Percentiles rank a stretch among this genome's conserved stretches.
These are phyloP conservation scores for Drosophila siamana DNA, from an alignment of 2,888 invertebrate genomes.

Conservation along the genomic window DNA sequence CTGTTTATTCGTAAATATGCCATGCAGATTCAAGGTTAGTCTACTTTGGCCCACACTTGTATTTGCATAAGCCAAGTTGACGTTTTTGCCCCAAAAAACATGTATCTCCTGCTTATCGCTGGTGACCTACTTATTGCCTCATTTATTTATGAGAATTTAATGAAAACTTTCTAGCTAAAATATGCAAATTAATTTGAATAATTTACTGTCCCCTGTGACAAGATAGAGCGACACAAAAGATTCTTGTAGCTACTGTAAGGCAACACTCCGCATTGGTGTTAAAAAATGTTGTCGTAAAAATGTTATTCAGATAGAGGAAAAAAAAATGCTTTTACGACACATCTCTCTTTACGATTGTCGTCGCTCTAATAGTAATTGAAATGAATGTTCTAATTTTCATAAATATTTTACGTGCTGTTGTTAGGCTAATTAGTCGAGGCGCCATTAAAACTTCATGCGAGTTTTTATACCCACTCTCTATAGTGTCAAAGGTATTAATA, in stretches of 20 bases:
- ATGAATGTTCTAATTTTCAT: constrained; percentile 26
- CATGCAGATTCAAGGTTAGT: constrained; percentile 41
- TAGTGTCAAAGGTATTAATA: not conserved
- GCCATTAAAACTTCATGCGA: constrained; percentile 6
- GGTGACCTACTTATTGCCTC: constrained; percentile 59
- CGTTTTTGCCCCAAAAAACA: constrained; percentile 22
- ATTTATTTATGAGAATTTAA: constrained; percentile 63
- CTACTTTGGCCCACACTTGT: constrained; percentile 16
- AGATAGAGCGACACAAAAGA: constrained; percentile 1
- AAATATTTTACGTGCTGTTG: constrained; percentile 18
- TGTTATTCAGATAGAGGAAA: not conserved
- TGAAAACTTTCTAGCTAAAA: constrained; percentile 45
- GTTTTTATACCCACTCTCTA: not conserved
- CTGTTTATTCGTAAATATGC: constrained; percentile 11
- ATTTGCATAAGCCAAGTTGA: constrained; percentile 57
- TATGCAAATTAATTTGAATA: constrained; percentile 64
- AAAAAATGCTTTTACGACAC: constrained; percentile 21
- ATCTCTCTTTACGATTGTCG: constrained; percentile 19
- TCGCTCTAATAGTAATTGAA: constrained; percentile 24
- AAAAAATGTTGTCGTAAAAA: constrained; percentile 27
- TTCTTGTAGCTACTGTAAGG: not conserved
- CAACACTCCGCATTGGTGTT: not conserved
- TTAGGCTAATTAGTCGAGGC: constrained; percentile 23
- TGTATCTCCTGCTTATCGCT: constrained; percentile 27
- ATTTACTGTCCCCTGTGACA: constrained; percentile 39